A percentile compares a stretch with the other conserved stretches of the same genome.
phyloP scores from a whole-genome alignment of 2,113 vertebrate species.

The Podocnemis expansa region DNA sequence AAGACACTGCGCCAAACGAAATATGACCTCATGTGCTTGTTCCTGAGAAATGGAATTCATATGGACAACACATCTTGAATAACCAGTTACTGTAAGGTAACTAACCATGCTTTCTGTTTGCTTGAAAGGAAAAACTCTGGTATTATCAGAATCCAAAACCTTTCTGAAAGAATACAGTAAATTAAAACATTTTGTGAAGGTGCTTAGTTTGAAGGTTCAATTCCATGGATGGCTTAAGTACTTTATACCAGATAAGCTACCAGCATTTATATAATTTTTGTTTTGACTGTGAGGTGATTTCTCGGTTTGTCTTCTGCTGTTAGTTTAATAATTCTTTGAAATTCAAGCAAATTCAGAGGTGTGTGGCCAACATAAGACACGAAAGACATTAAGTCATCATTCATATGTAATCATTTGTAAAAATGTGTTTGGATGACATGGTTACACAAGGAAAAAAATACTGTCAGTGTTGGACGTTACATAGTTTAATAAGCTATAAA shows the following conservation, averaged over 20 bases:
- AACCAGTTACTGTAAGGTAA: not conserved
- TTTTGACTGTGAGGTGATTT: not conserved
- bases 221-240: not conserved
- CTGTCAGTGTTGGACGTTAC: not conserved
- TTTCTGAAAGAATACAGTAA: not conserved
- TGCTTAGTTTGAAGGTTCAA: accelerated
- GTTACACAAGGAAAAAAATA: not conserved
- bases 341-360: not conserved
- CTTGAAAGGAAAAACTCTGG: not conserved
- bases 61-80: not conserved
- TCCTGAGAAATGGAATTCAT: not conserved
- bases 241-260: not conserved
- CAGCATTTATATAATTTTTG: not conserved
- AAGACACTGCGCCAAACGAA: not conserved
- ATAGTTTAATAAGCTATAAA: not conserved
- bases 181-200: not conserved
- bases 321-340: not conserved
- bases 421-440: not conserved
- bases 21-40: not conserved
- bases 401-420: not conserved
- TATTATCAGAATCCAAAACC: not conserved
- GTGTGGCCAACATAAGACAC: not conserved
- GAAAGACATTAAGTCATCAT: not conserved
- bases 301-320: not conserved
- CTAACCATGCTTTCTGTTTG: not conserved